Conservation (phyloP, 2,113 vertebrate species). For the Xenopus borealis region DNA sequence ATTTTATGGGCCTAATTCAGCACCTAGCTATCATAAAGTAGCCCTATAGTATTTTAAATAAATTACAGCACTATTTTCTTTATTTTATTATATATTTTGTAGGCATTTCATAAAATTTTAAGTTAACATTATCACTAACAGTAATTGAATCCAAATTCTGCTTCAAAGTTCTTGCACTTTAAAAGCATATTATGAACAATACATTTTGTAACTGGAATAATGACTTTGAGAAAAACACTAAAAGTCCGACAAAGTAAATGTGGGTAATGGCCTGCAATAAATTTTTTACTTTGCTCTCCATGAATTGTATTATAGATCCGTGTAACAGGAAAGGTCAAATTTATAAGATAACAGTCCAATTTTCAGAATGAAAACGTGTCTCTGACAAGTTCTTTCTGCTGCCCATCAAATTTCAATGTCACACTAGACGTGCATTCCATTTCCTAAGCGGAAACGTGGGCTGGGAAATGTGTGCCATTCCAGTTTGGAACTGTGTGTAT, state of each 20-base stretch:
- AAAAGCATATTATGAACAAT: neutral
- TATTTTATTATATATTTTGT: no score
- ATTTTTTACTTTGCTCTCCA: neutral
- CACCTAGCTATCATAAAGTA: no score
- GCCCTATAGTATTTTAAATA: no score
- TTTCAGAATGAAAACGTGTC: neutral
- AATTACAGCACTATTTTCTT: no score
- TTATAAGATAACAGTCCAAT: neutral
- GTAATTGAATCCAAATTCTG: neutral
- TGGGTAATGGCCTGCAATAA: neutral
- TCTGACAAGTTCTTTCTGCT: neutral
- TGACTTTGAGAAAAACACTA: conserved; percentile 3
- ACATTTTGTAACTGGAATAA: neutral
- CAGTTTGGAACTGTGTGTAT: no score
- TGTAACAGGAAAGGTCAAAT: neutral
- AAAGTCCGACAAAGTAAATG: neutral
- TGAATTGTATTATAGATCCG: neutral
- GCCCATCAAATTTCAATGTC: conserved; percentile 1
- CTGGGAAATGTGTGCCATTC: no score
- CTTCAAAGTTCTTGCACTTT: neutral
- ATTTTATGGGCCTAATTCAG: no score
- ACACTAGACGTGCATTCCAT: neutral
- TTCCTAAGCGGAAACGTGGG: neutral
- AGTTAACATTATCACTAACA: no score
- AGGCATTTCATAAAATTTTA: no score